Percentiles rank a stretch among this genome's conserved stretches.
Conservation (phyloP, 2,888 invertebrate genomes). For the Lycia hirtaria region DNA sequence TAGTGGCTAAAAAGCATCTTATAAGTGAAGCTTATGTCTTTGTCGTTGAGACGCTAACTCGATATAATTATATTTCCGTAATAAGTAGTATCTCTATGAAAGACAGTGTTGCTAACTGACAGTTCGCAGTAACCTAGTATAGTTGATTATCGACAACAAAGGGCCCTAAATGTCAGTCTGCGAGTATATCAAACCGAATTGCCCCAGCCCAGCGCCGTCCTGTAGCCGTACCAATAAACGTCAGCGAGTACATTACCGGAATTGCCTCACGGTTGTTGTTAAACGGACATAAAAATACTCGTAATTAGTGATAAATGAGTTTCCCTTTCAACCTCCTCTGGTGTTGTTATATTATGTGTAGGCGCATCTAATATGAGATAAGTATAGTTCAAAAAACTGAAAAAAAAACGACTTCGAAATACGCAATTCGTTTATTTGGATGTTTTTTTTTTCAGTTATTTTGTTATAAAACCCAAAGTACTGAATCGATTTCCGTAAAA, state of each 20-base stretch:
- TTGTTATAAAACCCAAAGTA: too few species aligned
- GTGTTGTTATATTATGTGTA: not conserved
- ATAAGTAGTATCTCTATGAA: too few species aligned
- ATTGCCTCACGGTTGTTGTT: constrained; percentile 49
- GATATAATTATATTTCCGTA: too few species aligned
- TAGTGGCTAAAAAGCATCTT: too few species aligned
- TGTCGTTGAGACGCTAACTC: too few species aligned
- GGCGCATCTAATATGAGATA: not conserved
- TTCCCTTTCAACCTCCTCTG: constrained; percentile 19
- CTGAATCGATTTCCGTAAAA: too few species aligned
- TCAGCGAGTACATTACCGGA: constrained; percentile 48
- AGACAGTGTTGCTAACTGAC: too few species aligned
- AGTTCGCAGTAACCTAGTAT: too few species aligned
- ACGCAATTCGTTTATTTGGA: too few species aligned
- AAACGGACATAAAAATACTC: constrained; percentile 57
- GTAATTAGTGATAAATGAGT: constrained; percentile 61
- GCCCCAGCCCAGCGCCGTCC: not conserved
- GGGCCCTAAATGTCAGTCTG: constrained; percentile 23
- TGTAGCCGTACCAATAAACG: constrained; percentile 43
- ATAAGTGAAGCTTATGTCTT: too few species aligned
- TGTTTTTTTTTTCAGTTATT: too few species aligned
- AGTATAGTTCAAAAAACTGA: not conserved
- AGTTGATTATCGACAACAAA: constrained; percentile 19
- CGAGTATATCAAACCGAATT: constrained; percentile 26
- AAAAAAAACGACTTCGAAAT: too few species aligned